Conservation (phyloP, 2,797 vertebrate species). For the Pseudomugil tenellus region DNA sequence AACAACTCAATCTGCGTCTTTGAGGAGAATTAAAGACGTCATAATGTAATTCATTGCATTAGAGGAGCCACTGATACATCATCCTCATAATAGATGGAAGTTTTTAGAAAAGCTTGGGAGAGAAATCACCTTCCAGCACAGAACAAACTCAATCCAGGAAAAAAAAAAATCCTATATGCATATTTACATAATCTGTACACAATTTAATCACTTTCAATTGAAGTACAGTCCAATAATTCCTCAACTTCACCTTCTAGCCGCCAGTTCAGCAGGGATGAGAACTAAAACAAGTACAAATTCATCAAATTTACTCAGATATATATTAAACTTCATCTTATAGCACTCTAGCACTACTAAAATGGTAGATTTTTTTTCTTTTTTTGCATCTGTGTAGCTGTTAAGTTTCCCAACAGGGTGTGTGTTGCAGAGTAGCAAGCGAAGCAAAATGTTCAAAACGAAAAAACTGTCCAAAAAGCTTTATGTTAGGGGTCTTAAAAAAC, state of each 20-base stretch:
- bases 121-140: slow-evolving; percentile 14
- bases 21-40: not conserved
- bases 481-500: not conserved
- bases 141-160: slow-evolving; percentile 8
- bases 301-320: slow-evolving; percentile 34
- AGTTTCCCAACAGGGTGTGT: slow-evolving; percentile 23
- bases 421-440: slow-evolving; percentile 22
- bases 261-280: slow-evolving; percentile 33
- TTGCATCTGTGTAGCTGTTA: not conserved
- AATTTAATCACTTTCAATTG: slow-evolving; percentile 21
- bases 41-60: not conserved
- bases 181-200: slow-evolving; percentile 72
- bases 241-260: slow-evolving; percentile 9
- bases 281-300: slow-evolving; percentile 38
- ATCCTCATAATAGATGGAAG: not conserved
- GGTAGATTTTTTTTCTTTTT: not conserved
- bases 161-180: slow-evolving; percentile 29
- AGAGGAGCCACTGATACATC: not conserved
- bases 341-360: slow-evolving; percentile 35
- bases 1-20: too few species aligned
- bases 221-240: slow-evolving; percentile 25
- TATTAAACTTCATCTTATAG: slow-evolving; percentile 50
- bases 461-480: not conserved
- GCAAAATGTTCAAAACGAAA: not conserved
- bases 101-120: slow-evolving; percentile 6